Percentiles rank a stretch among this genome's conserved stretches.
These are phyloP conservation scores for Cydia fagiglandana DNA, from an alignment of 1,140 invertebrate species.

Conservation along the genomic window DNA sequence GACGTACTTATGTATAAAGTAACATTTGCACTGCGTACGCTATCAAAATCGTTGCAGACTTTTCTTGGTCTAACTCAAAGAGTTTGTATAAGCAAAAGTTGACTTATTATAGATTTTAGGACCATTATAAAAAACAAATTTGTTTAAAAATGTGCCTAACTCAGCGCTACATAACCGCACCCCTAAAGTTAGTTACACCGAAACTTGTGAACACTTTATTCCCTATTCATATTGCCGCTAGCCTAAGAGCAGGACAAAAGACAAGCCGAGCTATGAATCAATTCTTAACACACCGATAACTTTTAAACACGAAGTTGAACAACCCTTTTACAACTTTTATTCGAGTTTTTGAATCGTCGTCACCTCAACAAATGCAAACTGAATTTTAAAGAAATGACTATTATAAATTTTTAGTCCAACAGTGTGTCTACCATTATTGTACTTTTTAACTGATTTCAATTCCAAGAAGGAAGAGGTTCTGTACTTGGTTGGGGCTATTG, in stretches of 20 bases:
- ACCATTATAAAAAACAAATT: background rate
- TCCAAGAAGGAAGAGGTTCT: too few species aligned
- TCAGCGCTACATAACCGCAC: conserved; percentile 24
- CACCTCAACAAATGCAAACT: background rate
- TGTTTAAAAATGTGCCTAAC: background rate
- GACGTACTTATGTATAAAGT: too few species aligned
- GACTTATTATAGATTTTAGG: background rate
- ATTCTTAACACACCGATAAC: conserved; percentile 25
- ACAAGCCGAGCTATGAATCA: conserved; percentile 49
- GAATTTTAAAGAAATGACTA: background rate
- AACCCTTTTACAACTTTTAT: background rate
- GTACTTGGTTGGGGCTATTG: too few species aligned
- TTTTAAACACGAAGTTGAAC: conserved; percentile 23
- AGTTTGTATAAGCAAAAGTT: background rate
- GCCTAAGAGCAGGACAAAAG: conserved; percentile 48
- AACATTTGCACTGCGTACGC: too few species aligned
- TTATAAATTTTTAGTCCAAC: too few species aligned
- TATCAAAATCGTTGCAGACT: too few species aligned
- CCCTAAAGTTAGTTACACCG: conserved; percentile 33
- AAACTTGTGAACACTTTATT: conserved; percentile 52
- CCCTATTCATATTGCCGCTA: conserved; percentile 49
- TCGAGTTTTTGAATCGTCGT: background rate
- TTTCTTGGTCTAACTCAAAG: too few species aligned
- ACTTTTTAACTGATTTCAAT: too few species aligned
- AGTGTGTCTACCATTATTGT: too few species aligned